Base-by-base conservation (phyloP, 2,797 vertebrate genomes). In the Mycteria americana region DNA sequence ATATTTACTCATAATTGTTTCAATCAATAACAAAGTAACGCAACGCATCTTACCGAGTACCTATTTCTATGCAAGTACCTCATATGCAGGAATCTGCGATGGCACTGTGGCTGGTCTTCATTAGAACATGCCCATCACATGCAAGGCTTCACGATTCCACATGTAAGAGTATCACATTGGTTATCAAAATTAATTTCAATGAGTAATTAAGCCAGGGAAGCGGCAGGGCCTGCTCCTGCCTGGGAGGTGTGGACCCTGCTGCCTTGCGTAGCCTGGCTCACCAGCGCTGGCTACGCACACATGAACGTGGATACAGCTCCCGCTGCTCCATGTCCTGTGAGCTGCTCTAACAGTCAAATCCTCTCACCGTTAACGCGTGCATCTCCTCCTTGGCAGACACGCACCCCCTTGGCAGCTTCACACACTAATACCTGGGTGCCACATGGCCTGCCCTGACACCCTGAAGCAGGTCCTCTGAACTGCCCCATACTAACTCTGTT, bases 361-460 rank as follows among this genome's bases (percentile, higher is more conserved):
- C 43, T 35, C 27, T 50, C 14, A 12, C 37, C 4, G 2, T 31
- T 39, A 46, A 21, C 12, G 3, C 1, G 2, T 6, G 4, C 33
- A 11, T 19, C 62, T 48, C 54, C 48, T 24, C 56, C 31, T 5
- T 16, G 31, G 27, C 54, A 46, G 33, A 16, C 22, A 37, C 2
- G 7, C 46, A 16, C 27, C 60, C 28, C 28, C 33, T 13, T 13
- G 17, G 30, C 65, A 63, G 37, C 41, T 39, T 28, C 56, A 41
- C 3, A 1, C 30, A 18, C 17, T 31, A 53, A 21, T 3, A 33
- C 28, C 14, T 7, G 3, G 28, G 15, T 18, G n/a, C 33, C 6
- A 5, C 15, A 0, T 10, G 19, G 51, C 56, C 60, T 13, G 28
- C 18, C 27, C 25, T 24, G 60, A 59, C 57, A n/a, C 21, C 76